A percentile compares a stretch with the other conserved stretches of the same genome.
Evolutionary conservation across 2,113 vertebrate species (phyloP).

Genomic region (Empidonax alnorum): DNA sequence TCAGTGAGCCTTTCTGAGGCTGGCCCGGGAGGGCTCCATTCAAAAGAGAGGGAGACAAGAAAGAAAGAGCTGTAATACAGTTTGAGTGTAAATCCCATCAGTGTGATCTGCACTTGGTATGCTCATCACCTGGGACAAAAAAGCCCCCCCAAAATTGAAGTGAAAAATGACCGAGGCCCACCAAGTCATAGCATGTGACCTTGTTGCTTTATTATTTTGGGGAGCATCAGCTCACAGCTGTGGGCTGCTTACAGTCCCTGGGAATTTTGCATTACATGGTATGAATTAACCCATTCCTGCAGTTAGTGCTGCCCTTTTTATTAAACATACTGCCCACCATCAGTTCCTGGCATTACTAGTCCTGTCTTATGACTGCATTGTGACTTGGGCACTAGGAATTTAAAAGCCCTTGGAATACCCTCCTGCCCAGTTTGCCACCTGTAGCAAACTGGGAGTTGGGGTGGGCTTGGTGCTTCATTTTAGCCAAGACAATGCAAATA

Average conservation of each 20-base stretch:
- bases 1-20: neutral
- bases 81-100: neutral
- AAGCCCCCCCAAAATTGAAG: neutral
- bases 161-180: neutral
- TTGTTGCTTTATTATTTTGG: neutral
- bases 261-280: neutral
- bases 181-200: neutral
- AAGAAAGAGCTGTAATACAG: neutral
- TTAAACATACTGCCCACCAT: neutral
- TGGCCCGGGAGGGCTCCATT: neutral
- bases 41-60: neutral
- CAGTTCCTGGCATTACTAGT: neutral
- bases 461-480: neutral
- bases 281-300: neutral
- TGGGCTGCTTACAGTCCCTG: neutral
- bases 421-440: neutral
- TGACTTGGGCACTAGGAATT: neutral
- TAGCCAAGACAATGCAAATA: neutral
- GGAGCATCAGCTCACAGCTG: neutral
- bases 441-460: neutral
- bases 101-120: neutral
- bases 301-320: neutral
- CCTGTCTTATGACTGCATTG: neutral
- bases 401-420: neutral
- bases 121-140: neutral